phyloP scores from a whole-genome alignment of 2,797 vertebrate species.

The Potorous gilbertii region DNA sequence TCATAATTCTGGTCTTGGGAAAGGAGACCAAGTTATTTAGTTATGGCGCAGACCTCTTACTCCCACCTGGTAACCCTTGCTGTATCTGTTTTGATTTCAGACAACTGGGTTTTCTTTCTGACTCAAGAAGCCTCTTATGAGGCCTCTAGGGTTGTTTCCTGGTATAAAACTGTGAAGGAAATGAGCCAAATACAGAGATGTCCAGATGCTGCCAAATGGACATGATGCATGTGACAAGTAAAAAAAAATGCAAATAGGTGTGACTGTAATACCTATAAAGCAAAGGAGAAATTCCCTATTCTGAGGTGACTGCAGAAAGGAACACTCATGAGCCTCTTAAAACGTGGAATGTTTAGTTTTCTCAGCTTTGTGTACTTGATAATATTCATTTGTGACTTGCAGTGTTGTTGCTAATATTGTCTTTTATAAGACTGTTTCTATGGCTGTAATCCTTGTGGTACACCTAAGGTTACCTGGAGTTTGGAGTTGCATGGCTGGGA shows the following conservation, averaged over 20 bases:
- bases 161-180: neutral
- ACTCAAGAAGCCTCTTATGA: neutral
- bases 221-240: neutral
- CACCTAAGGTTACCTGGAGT: neutral
- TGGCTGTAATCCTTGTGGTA: neutral
- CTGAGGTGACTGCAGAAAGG: neutral
- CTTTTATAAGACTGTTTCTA: neutral
- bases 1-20: neutral
- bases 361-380: neutral
- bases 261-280: neutral
- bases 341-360: neutral
- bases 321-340: neutral
- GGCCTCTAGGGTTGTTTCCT: neutral
- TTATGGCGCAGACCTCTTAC: neutral
- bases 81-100: neutral
- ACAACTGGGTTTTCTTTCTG: slow-evolving; percentile 11
- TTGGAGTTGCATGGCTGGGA: too few relatives aligned
- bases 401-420: neutral
- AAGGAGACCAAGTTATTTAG: neutral
- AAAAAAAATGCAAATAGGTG: neutral
- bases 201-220: neutral
- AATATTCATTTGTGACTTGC: neutral
- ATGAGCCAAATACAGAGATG: slow-evolving; percentile 2
- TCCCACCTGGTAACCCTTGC: neutral
- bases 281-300: neutral